Percentiles rank a stretch among this genome's conserved stretches.
Conservation (phyloP, 2,888 invertebrate genomes). For the Synanthedon myopaeformis region DNA sequence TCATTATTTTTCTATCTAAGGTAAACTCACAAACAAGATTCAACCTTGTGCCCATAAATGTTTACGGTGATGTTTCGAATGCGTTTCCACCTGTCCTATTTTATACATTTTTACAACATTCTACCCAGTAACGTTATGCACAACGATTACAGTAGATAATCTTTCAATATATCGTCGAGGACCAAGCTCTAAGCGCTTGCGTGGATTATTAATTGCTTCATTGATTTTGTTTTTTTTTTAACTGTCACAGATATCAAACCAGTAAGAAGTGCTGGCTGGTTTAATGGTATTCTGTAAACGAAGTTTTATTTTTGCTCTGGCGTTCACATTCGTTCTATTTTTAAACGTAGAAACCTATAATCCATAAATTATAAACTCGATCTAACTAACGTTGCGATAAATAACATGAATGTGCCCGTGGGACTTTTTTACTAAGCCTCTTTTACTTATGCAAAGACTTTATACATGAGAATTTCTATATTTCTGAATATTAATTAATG, state of each 20-base stretch:
- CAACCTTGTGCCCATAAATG: neutral
- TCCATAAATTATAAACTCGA: neutral
- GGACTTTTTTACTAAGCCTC: neutral
- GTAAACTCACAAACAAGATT: neutral
- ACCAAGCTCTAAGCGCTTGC: constrained; percentile 14
- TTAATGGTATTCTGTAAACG: constrained; percentile 2
- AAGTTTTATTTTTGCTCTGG: constrained; percentile 9
- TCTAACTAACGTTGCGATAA: neutral
- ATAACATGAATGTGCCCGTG: neutral
- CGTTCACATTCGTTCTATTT: constrained; percentile 1
- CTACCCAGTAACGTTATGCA: neutral
- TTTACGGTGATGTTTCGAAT: neutral
- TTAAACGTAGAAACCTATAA: neutral
- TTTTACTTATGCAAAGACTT: no score
- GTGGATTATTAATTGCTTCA: constrained; percentile 40
- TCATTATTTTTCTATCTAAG: constrained; percentile 1
- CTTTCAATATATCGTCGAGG: constrained; percentile 9
- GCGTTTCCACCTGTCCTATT: constrained; percentile 1
- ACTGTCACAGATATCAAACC: neutral
- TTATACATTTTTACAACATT: constrained; percentile 7
- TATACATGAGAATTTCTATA: no score
- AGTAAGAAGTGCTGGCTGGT: neutral
- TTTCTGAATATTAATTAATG: no score
- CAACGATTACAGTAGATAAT: neutral
- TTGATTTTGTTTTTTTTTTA: constrained; percentile 22